These are phyloP conservation scores for Cyclopterus lumpus DNA, from an alignment of 2,797 vertebrate genomes.

Conservation along the genomic window DNA sequence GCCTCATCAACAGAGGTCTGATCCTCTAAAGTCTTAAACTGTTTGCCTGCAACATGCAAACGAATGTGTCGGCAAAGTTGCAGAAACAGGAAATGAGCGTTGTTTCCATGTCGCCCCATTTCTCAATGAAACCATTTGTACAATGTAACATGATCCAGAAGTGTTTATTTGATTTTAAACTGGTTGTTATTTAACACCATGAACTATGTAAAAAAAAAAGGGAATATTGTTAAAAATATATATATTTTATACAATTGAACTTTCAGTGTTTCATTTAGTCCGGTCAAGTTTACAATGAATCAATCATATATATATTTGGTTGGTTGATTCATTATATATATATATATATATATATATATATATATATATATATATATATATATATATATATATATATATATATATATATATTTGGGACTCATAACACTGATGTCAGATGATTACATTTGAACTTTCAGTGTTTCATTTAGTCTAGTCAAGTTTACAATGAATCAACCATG, in stretches of 20 bases:
- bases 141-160: neutral
- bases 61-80: slow-evolving; percentile 9
- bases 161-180: neutral
- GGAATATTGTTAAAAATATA: neutral
- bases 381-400: too few relatives aligned
- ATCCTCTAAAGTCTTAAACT: neutral
- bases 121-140: neutral
- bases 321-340: too few relatives aligned
- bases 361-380: too few relatives aligned
- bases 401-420: neutral
- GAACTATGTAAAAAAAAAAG: neutral
- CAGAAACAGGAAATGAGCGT: slow-evolving; percentile 45
- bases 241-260: neutral
- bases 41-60: slow-evolving; percentile 6
- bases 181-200: neutral
- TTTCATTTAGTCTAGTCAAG: neutral
- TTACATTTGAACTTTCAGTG: neutral
- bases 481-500: neutral
- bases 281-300: neutral
- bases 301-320: too few relatives aligned
- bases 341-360: too few relatives aligned
- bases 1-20: neutral
- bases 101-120: neutral
- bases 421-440: too few relatives aligned
- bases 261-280: neutral